These are phyloP conservation scores for Coreius guichenoti DNA, from an alignment of 2,797 vertebrate species.

Conservation along the genomic window DNA sequence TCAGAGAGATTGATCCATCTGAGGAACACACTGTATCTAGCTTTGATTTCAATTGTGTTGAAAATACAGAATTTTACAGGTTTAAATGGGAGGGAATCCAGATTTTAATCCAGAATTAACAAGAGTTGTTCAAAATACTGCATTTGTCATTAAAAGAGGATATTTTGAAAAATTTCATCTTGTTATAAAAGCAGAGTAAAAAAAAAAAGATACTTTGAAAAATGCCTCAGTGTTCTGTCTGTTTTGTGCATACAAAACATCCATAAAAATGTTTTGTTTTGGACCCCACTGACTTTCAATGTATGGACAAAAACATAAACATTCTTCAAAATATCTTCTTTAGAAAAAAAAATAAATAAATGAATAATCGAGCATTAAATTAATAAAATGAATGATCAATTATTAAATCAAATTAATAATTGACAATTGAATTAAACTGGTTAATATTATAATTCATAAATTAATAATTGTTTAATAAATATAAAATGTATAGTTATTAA, in stretches of 20 bases:
- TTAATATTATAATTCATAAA: neutral
- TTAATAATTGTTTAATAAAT: neutral
- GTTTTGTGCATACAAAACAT: neutral
- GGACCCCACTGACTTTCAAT: neutral
- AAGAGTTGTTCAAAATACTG: neutral
- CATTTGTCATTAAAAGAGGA: neutral
- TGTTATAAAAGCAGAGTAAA: neutral
- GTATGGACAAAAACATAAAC: neutral
- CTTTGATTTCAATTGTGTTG: neutral
- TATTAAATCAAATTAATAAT: neutral
- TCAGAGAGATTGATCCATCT: slow-evolving; percentile 18
- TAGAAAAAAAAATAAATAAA: neutral
- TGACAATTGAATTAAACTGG: too few species aligned
- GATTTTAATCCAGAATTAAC: neutral
- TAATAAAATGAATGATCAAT: neutral
- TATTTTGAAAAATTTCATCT: neutral
- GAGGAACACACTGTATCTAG: neutral
- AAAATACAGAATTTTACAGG: neutral
- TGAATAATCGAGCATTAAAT: neutral
- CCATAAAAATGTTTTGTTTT: neutral
- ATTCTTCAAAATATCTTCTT: neutral
- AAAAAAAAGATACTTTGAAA: too few species aligned
- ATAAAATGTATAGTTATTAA: neutral
- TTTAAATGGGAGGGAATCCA: neutral
- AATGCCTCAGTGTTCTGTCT: neutral